Evolutionary conservation across 2,888 invertebrate species (phyloP), one percentile per base, ranked within the genome.

Genomic region (Dichetophora obliterata): DNA sequence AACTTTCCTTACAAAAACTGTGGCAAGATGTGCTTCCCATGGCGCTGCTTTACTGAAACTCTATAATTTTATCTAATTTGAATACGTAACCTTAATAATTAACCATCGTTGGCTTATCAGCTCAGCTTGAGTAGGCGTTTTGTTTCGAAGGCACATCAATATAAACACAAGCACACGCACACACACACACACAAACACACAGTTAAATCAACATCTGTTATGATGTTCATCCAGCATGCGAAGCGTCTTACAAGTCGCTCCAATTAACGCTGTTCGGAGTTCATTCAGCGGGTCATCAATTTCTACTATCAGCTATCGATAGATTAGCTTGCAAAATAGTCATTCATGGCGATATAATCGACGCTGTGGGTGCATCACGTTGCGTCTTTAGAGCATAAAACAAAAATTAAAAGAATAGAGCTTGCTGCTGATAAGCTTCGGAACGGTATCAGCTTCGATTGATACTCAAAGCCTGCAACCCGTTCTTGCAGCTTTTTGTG

Each of bases 281-380:
- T 71, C 71, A 71, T 22, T 22, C 37, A 24, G 22, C 19, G 24
- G 57, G 57, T 71, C 71, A 71, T 71, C 59, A 71, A 71, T 71
- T 71, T 71, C 57, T 59, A 57, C 16, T 59, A 14, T n/a, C 27
- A 24, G 31, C 31, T 31, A 50, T 19, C 43, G 34, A 22, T 24
- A 37, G 43, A 57, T 71, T 24, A 37, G 57, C 16, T 5, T 5
- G 59, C 22, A 14, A 37, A 11, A 50, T 52, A 37, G 52, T 22
- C 48, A 50, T 50, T 68, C 43, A 69, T 59, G 27, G 50, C 52
- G 52, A n/a, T 52, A 68, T 9, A 16, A 54, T 27, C 54, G 50
- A 19, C 52, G 31, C 24, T 34, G 71, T 59, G 71, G 59, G 71
- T 71, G 71, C 57, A 27, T 19, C 66, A 19, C n/a, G 22, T 11